Percentiles rank a stretch among this genome's conserved stretches.
Conservation (phyloP, 2,113 vertebrate species). For the Ctenodactylus gundi region DNA sequence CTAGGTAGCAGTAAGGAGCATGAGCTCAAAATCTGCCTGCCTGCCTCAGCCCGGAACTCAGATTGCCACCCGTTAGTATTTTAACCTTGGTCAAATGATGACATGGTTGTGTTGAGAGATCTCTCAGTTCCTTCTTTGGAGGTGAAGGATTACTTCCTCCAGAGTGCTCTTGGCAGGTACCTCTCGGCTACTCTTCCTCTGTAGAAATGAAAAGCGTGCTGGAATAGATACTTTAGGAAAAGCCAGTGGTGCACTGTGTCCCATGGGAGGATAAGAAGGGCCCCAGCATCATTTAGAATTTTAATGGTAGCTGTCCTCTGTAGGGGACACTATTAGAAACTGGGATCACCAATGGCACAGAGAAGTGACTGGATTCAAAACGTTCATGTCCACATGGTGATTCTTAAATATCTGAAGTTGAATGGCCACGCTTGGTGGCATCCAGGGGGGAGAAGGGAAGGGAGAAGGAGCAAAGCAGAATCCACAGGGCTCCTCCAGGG, state of each 20-base stretch:
- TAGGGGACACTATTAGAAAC: neutral
- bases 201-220: neutral
- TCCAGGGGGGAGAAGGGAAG: neutral
- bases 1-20: neutral
- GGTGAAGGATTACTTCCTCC: neutral
- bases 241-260: neutral
- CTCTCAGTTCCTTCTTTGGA: neutral
- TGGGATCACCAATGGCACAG: neutral
- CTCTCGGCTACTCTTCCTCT: neutral
- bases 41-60: neutral
- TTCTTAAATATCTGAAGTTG: neutral
- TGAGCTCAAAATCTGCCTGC: neutral
- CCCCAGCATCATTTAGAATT: neutral
- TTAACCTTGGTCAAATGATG: neutral
- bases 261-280: neutral
- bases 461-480: neutral
- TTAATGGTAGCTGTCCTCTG: neutral
- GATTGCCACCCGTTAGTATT: neutral
- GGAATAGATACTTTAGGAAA: neutral
- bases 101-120: neutral
- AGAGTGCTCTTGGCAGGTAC: neutral
- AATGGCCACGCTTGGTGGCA: neutral
- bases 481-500: neutral
- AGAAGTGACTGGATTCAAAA: neutral
- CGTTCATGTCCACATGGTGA: neutral